Evolutionary conservation across 1,140 invertebrate genomes (phyloP), one percentile per base, ranked within the genome.

Genomic region (Apis florea): DNA sequence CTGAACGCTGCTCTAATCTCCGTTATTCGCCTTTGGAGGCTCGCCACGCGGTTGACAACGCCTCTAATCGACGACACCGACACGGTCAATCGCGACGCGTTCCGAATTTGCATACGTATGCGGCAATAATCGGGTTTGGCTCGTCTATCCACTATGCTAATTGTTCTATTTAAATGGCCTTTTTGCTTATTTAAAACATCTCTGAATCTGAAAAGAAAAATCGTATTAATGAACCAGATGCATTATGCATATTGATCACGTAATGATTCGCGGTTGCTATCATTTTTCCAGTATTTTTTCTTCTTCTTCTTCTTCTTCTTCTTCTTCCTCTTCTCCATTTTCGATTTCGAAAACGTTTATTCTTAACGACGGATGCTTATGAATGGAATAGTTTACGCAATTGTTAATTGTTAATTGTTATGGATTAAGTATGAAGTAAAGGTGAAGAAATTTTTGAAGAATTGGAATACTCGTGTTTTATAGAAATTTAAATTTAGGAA

Each of bases 11-110:
- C 31, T 54, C 40, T 17, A 53, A 70, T 85, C 86, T 61, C 87
- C 91, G 92, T 93, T 92, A 92, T 89, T 77, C 69, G 73, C 87
- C 88, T 89, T 90, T 84, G 89, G 89, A 90, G 89, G 87, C 89
- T 90, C 90, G 89, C 87, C 88, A 83, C 85, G 75, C 73, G 69
- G 69, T 17, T 56, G 53, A 73, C 73, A 64, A 68, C 75, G 80
- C 78, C 85, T 72, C 75, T 85, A 61, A 49, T 70, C 66, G 63
- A 24, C 17, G 40, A 24, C 40, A 53, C 17, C 17, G 17, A 13
- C 15, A 51, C 26, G 26, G 11, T 70, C 66, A 54, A 63, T 67
- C 58, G 58, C 26, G 49, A 58, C 40, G 47, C 53, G 71, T 64
- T 51, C 63, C 58, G 49, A 13, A 19, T n/a, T n/a, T 53, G 63